Evolutionary conservation across 1,140 invertebrate genomes (phyloP), one percentile per base, ranked within the genome.

Genomic region (Drosophila tropicalis): DNA sequence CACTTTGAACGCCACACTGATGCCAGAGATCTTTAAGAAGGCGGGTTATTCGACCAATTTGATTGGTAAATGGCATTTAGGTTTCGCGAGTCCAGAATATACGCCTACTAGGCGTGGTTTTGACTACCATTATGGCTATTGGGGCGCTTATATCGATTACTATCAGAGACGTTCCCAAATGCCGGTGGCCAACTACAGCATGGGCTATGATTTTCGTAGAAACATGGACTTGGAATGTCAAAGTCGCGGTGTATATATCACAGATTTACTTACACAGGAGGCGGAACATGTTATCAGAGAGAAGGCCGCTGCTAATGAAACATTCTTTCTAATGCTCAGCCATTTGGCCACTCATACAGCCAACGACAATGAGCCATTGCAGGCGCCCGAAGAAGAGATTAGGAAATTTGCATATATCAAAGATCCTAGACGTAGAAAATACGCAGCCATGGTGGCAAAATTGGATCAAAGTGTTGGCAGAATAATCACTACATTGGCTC

Each of bases 21-120:
- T 98, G 62, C 96, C 97, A 0, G 92, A 98, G 92, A 94, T 96
- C 79, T 93, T 98, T 29, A 95, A 95, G 83, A 93, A 95, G 19
- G 90, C 94, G 0, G 97, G 97, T 0, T 99, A 98, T 92, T 92
- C 92, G 4, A 98, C 96, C 1, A 95, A 97, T 91, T 94, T 96
- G 39, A 94, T 98, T 22, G 98, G 98, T n/a, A 98, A 99, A 93
- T 98, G 97, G 97, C 97, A 98, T 83, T 93, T 97, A 62, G 97
- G 97, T 1, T 95, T 94, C 71, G 94, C 94, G 66, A 93, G 93
- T 22, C 94, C 93, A n/a, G 94, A 95, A 67, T 97, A 96, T 79
- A 95, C 96, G 5, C 97, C 97, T 1, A 95, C 94, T 0, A 93
- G 92, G 17, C 93, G 97, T 13, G 97, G 97, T n/a, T 98, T 98